Conservation (phyloP, 2,797 vertebrate species). For the Enoplosus armatus region DNA sequence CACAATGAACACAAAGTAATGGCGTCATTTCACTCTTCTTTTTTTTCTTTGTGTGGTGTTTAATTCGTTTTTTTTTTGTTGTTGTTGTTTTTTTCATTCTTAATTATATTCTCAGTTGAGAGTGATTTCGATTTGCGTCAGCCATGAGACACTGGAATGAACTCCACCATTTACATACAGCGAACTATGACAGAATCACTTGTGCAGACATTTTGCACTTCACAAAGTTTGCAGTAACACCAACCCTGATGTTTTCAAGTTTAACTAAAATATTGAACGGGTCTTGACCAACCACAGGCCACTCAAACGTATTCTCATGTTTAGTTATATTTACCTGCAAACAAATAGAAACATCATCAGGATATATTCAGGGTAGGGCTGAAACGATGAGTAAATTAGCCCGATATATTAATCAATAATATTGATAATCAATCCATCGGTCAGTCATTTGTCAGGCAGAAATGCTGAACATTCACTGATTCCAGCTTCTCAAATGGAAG, state of each 20-base stretch:
- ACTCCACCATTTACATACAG: background rate
- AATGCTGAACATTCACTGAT: too few relatives aligned
- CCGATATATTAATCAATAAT: background rate
- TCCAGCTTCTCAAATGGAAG: background rate
- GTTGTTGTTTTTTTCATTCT: too few relatives aligned
- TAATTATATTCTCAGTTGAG: background rate
- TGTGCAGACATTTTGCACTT: background rate
- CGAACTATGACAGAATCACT: background rate
- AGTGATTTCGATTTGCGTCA: conserved; percentile 2
- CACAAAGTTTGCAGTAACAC: background rate
- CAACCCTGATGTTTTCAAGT: background rate
- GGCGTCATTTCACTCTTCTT: background rate
- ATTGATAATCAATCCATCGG: background rate
- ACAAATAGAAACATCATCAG: background rate
- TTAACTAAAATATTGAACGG: background rate
- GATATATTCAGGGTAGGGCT: too few relatives aligned
- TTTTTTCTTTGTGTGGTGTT: background rate
- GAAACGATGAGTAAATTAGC: too few relatives aligned
- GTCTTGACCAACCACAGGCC: background rate
- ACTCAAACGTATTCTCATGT: background rate
- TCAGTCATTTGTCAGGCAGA: too few relatives aligned
- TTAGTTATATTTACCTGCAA: background rate
- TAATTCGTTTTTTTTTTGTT: background rate
- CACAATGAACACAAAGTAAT: background rate
- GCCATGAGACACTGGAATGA: background rate